Conservation (phyloP, 2,797 vertebrate genomes). For the Poeciliopsis gracilis region DNA sequence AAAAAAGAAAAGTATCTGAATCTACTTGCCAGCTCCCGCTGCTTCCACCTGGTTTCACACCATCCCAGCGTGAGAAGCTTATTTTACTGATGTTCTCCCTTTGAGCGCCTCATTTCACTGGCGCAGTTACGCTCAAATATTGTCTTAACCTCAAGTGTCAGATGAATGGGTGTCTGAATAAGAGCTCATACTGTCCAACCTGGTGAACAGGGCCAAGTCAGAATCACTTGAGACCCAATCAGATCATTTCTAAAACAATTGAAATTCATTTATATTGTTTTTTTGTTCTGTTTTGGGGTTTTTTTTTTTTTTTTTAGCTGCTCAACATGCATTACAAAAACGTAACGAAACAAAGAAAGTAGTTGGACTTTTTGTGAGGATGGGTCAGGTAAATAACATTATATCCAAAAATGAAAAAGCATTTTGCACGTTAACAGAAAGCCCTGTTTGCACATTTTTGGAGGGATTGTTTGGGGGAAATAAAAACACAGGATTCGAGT, state of each 20-base stretch:
- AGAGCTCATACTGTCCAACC: not conserved
- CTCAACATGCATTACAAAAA: not conserved
- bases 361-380: not conserved
- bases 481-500: not conserved
- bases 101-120: constrained; percentile 45
- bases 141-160: constrained; percentile 54
- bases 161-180: constrained; percentile 47
- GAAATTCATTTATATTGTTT: not conserved
- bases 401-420: not conserved
- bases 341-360: not conserved
- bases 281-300: not conserved
- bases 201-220: constrained; percentile 4
- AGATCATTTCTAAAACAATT: not conserved
- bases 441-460: not conserved
- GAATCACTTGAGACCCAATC: not conserved
- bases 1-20: constrained; percentile 41
- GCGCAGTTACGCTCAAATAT: constrained; percentile 61
- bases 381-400: not conserved
- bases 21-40: constrained; percentile 37
- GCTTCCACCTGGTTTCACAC: constrained; percentile 53
- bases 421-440: not conserved
- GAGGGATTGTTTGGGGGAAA: not conserved
- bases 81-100: constrained; percentile 54
- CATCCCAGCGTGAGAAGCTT: constrained; percentile 52
- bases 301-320: not conserved